Evolutionary conservation across 2,888 invertebrate species (phyloP).

Genomic region (Drosophila prolongata): DNA sequence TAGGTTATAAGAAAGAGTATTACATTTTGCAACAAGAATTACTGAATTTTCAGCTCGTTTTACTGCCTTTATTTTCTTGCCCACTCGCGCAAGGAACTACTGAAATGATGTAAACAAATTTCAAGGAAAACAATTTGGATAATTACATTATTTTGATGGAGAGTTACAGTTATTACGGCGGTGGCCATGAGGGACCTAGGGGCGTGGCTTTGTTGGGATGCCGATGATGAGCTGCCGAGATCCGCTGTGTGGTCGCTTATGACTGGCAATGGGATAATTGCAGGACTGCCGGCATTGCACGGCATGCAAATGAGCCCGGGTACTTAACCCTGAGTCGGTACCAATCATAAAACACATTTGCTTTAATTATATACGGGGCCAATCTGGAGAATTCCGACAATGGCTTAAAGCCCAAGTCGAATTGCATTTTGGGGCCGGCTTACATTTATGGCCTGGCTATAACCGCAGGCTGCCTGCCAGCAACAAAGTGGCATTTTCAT

Average conservation of each 20-base stretch:
- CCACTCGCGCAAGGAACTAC: conserved; percentile 42
- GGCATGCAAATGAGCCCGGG: conserved; percentile 42
- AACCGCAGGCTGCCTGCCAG: conserved; percentile 34
- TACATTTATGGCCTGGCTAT: conserved; percentile 42
- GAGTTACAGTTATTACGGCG: conserved; percentile 69
- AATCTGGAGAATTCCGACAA: not conserved
- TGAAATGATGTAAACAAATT: conserved; percentile 75
- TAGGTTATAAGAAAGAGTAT: conserved; percentile 6
- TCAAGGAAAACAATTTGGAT: conserved; percentile 80
- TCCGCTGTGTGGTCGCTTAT: conserved; percentile 63
- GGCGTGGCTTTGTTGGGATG: conserved; percentile 8
- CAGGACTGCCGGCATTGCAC: conserved; percentile 20
- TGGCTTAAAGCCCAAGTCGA: conserved; percentile 12
- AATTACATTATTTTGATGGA: conserved; percentile 80
- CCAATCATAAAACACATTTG: conserved; percentile 26
- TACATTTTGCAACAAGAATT: not conserved
- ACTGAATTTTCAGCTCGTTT: not conserved
- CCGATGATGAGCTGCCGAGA: conserved; percentile 26
- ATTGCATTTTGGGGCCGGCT: conserved; percentile 22
- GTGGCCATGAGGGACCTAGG: conserved; percentile 1
- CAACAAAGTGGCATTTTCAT: conserved; percentile 57
- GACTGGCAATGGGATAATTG: conserved; percentile 43
- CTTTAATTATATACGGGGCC: conserved; percentile 17
- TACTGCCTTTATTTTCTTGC: conserved; percentile 32
- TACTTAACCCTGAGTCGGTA: conserved; percentile 39